phyloP scores from a whole-genome alignment of 2,113 vertebrate genomes.

The Oxygymnocypris stewartii region DNA sequence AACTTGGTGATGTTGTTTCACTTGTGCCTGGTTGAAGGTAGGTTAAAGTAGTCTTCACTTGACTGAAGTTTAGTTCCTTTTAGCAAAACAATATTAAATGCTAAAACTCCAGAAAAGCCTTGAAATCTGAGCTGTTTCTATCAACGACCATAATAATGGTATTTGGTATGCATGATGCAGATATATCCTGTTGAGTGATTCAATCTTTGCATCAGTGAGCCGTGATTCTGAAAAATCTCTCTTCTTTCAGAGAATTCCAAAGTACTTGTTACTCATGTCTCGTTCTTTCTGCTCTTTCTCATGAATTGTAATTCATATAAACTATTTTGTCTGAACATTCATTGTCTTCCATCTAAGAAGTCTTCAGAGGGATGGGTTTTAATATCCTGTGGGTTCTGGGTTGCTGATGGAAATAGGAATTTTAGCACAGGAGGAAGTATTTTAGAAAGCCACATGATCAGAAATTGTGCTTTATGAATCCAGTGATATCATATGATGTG shows the following conservation, averaged over 20 bases:
- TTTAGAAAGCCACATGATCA: background rate
- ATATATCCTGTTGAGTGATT: constrained; percentile 13
- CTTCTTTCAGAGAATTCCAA: background rate
- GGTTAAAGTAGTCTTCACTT: background rate
- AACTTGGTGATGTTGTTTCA: background rate
- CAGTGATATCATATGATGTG: constrained; percentile 2
- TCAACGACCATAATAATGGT: background rate
- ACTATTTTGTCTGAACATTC: background rate
- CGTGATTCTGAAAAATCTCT: background rate
- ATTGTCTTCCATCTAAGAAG: background rate
- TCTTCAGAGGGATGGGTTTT: background rate
- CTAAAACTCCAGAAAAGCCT: background rate
- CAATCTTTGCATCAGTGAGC: background rate
- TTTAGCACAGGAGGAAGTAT: constrained; percentile 4
- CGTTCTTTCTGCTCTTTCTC: background rate
- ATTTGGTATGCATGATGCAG: background rate
- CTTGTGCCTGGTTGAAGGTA: constrained; percentile 7
- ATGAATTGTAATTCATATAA: background rate
- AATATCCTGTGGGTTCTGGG: background rate
- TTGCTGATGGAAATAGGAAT: background rate
- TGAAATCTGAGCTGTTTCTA: background rate
- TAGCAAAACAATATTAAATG: background rate
- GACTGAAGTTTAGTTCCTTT: background rate
- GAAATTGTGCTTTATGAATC: background rate
- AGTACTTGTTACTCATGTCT: background rate